A percentile compares a stretch with the other conserved stretches of the same genome.
phyloP scores from a whole-genome alignment of 2,888 invertebrate genomes.

The Ceriagrion tenellum region DNA sequence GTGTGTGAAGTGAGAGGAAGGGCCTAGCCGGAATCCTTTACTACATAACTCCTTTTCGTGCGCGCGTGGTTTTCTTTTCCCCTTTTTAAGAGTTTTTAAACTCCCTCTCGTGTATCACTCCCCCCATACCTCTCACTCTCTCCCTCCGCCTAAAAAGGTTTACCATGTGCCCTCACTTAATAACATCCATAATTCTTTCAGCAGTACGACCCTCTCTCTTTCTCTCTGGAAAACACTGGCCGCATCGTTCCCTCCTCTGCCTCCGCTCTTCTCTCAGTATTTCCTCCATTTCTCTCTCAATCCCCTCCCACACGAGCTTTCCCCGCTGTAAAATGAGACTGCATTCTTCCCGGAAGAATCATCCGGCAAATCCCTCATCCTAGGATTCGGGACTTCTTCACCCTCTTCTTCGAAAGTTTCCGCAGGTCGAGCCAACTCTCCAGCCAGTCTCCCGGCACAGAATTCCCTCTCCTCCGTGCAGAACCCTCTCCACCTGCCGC shows the following conservation, averaged over 20 bases:
- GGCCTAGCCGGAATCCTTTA: not conserved
- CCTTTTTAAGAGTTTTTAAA: not conserved
- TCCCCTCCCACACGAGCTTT: not conserved
- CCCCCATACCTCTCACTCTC: not conserved
- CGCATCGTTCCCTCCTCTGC: not conserved
- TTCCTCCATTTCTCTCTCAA: not conserved
- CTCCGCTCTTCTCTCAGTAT: not conserved
- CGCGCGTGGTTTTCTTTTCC: not conserved
- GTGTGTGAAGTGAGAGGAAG: not conserved
- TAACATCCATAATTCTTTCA: not conserved
- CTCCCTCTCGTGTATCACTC: not conserved
- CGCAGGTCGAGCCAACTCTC: not conserved
- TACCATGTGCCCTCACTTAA: conserved; percentile 20
- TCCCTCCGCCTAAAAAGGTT: not conserved
- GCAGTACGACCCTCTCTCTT: not conserved
- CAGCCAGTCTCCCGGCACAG: not conserved
- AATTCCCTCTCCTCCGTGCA: not conserved
- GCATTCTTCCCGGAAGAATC: not conserved
- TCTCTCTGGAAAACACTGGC: not conserved
- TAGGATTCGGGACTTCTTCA: not conserved
- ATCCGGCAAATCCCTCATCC: not conserved
- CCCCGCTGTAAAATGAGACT: not conserved
- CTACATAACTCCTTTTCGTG: not conserved
- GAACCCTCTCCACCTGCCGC: not conserved
- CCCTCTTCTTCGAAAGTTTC: not conserved